These are phyloP conservation scores for Aquatica leii DNA, from an alignment of 2,888 invertebrate genomes.

Conservation along the genomic window DNA sequence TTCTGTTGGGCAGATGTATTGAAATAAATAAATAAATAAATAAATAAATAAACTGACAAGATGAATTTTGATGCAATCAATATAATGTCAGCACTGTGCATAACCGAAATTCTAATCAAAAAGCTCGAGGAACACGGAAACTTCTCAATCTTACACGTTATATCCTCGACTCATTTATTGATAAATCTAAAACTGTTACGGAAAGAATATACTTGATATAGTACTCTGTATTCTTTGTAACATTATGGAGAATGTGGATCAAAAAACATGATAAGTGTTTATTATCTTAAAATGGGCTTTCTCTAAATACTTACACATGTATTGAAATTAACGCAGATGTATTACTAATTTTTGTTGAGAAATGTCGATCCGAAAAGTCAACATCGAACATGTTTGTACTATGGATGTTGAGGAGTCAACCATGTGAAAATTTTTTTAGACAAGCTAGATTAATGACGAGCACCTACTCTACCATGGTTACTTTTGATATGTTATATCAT, in stretches of 20 bases:
- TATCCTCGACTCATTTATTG: conserved; percentile 17
- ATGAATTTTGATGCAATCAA: conserved; percentile 31
- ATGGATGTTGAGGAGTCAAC: conserved; percentile 7
- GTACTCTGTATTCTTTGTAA: too few relatives aligned
- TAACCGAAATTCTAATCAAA: conserved; percentile 7
- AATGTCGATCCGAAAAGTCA: background rate
- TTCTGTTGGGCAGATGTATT: too few relatives aligned
- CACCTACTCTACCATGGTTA: conserved; percentile 18
- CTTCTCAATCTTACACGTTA: conserved; percentile 16
- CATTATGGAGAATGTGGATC: background rate
- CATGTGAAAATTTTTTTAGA: conserved; percentile 30
- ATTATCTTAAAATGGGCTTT: background rate
- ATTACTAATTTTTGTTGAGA: conserved; percentile 12
- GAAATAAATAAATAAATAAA: too few relatives aligned
- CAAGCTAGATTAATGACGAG: conserved; percentile 31
- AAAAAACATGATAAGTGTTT: background rate
- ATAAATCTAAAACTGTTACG: too few relatives aligned
- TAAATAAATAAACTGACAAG: too few relatives aligned
- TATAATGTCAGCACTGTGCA: conserved; percentile 5
- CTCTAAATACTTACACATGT: conserved; percentile 2
- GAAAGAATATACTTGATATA: too few relatives aligned
- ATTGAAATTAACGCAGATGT: background rate
- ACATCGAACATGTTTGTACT: background rate
- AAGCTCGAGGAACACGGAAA: too few relatives aligned
- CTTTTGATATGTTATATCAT: background rate